Evolutionary conservation across 2,797 vertebrate genomes (phyloP).

Genomic region (Nyctalus aviator): DNA sequence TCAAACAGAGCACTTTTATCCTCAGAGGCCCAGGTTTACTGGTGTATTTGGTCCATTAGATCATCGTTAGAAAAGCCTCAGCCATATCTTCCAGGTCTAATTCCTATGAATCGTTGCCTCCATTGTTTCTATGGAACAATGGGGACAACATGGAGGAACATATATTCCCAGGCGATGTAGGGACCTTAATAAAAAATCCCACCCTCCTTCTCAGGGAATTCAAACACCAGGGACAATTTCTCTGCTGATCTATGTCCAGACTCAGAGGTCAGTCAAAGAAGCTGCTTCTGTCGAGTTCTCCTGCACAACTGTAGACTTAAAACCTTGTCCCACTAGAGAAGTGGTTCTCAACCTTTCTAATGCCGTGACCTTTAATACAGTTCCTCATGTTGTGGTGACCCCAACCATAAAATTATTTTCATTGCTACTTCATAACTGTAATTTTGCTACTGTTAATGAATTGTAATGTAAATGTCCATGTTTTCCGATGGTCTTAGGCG

Average conservation of each 20-base stretch:
- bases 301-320: neutral
- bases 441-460: too few species aligned
- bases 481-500: too few species aligned
- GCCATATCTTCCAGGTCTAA: neutral
- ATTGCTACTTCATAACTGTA: too few species aligned
- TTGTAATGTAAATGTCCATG: too few species aligned
- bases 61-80: neutral
- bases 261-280: neutral
- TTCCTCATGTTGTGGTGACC: too few species aligned
- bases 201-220: neutral
- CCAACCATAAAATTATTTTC: too few species aligned
- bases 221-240: neutral
- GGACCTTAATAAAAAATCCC: neutral
- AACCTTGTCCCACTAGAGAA: neutral
- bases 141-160: neutral
- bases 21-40: neutral
- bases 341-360: too few species aligned
- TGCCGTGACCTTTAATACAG: too few species aligned
- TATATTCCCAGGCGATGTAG: neutral
- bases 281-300: neutral
- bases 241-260: neutral
- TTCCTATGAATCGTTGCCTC: neutral
- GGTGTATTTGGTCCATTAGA: neutral
- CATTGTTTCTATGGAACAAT: neutral
- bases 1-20: conserved; percentile 43